Percentiles rank a stretch among this genome's conserved stretches.
Conservation (phyloP, 92 coral and sea anemone species). For the Zoanthus gigantus region DNA sequence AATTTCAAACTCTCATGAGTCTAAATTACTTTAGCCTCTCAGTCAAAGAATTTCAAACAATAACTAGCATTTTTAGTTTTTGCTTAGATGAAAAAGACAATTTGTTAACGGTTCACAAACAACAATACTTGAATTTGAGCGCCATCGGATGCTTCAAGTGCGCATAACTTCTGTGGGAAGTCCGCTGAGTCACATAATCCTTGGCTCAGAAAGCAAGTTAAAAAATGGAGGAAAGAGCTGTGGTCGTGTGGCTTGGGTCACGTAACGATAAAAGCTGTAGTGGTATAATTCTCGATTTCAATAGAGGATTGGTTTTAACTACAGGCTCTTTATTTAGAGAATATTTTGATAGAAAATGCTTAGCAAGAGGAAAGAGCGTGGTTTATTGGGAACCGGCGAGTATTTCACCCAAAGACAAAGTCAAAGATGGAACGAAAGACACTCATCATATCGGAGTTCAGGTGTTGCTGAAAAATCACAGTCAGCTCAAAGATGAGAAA, state of each 20-base stretch:
- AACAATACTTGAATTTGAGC: constrained; percentile 42
- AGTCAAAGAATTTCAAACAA: not conserved
- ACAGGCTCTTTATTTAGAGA: constrained; percentile 73
- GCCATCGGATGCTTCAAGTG: constrained; percentile 19
- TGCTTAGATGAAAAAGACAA: not conserved
- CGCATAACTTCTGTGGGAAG: not conserved
- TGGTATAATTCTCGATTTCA: constrained; percentile 72
- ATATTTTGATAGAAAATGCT: not conserved
- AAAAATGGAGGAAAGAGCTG: constrained; percentile 77
- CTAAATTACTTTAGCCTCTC: not conserved
- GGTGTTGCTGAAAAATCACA: constrained; percentile 33
- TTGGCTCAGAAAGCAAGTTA: not conserved
- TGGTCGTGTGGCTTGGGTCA: constrained; percentile 43
- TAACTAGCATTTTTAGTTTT: constrained; percentile 9
- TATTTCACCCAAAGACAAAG: not conserved
- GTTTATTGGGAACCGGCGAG: not conserved
- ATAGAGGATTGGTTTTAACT: constrained; percentile 71
- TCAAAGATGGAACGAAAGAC: not conserved
- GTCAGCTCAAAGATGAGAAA: constrained; percentile 1
- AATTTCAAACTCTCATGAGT: not conserved
- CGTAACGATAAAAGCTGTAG: constrained; percentile 73
- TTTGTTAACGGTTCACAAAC: constrained; percentile 29
- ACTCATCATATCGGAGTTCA: constrained; percentile 36
- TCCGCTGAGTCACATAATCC: constrained; percentile 17
- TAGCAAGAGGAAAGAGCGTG: constrained; percentile 8